These are phyloP conservation scores for Nothobranchius kuhntae DNA, from an alignment of 2,113 vertebrate species.

Conservation along the genomic window DNA sequence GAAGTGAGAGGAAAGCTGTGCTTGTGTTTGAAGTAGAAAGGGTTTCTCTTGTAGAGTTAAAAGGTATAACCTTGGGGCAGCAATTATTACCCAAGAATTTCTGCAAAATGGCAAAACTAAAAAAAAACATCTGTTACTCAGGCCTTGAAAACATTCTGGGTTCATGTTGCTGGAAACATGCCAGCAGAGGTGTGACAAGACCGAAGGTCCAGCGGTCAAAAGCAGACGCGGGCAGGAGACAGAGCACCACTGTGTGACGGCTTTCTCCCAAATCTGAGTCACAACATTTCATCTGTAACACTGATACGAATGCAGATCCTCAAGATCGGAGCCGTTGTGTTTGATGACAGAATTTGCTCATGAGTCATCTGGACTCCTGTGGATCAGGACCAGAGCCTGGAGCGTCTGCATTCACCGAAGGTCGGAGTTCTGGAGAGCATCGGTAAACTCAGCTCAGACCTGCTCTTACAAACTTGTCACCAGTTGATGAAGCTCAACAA, in stretches of 20 bases:
- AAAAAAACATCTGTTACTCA: not conserved
- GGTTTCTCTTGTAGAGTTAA: not conserved
- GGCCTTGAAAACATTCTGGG: slow-evolving; percentile 13
- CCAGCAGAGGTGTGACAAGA: not conserved
- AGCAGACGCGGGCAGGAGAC: not conserved
- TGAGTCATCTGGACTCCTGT: slow-evolving; percentile 15
- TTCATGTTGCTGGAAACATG: slow-evolving; percentile 15
- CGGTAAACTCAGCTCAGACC: slow-evolving; percentile 10
- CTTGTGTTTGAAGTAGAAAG: not conserved
- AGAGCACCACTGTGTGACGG: not conserved
- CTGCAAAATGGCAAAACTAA: not conserved
- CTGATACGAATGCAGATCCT: not conserved
- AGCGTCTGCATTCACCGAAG: slow-evolving; percentile 30
- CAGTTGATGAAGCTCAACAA: slow-evolving; percentile 7
- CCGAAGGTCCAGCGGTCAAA: not conserved
- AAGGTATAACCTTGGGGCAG: slow-evolving; percentile 1
- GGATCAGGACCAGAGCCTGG: slow-evolving; percentile 14
- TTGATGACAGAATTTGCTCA: slow-evolving; percentile 10
- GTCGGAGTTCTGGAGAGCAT: slow-evolving; percentile 35
- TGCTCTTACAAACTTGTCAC: slow-evolving; percentile 5
- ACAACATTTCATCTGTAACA: not conserved
- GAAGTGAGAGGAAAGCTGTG: not conserved
- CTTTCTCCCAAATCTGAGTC: not conserved
- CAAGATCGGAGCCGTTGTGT: slow-evolving; percentile 3
- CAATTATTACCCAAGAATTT: not conserved